Evolutionary conservation across 1,140 invertebrate genomes (phyloP).

Genomic region (Eumaeus atala): DNA sequence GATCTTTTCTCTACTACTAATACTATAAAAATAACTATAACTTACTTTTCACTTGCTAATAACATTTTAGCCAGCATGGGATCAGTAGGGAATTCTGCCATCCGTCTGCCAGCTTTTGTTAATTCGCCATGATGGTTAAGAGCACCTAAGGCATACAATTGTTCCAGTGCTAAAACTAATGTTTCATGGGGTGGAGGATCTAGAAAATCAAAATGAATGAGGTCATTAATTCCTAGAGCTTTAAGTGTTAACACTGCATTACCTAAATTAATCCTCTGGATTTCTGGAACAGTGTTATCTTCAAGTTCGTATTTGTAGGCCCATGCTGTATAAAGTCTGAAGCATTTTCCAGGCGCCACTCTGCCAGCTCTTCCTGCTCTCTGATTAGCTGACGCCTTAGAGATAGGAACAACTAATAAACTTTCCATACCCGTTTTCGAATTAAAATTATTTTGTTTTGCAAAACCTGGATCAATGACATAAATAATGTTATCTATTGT

Average conservation of each 20-base stretch:
- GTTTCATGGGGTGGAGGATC: constrained; percentile 99
- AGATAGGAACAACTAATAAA: constrained; percentile 97
- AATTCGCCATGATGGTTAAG: constrained; percentile 97
- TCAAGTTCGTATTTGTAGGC: constrained; percentile 98
- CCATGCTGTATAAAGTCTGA: constrained; percentile 97
- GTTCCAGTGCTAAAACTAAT: constrained; percentile 95
- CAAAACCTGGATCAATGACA: constrained; percentile 99
- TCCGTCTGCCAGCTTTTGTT: constrained; percentile 96
- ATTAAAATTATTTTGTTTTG: constrained; percentile 99
- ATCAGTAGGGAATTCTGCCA: constrained; percentile 99
- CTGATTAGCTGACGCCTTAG: constrained; percentile 97
- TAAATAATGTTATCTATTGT: constrained; percentile 99
- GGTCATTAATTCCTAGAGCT: constrained; percentile 97
- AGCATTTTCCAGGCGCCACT: constrained; percentile 97
- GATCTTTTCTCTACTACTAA: no score
- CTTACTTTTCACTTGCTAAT: constrained; percentile 95
- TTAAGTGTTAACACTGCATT: constrained; percentile 98
- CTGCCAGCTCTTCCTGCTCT: constrained; percentile 93
- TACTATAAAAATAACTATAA: constrained; percentile 21
- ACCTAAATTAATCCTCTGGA: constrained; percentile 97
- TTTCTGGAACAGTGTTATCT: constrained; percentile 98
- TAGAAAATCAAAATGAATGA: constrained; percentile 98
- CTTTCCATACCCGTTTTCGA: constrained; percentile 98
- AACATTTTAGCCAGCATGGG: constrained; percentile 99
- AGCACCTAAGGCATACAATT: constrained; percentile 98